A percentile compares a stretch with the other conserved stretches of the same genome.
Conservation (phyloP, 2,113 vertebrate species). For the Epinephelus fuscoguttatus region DNA sequence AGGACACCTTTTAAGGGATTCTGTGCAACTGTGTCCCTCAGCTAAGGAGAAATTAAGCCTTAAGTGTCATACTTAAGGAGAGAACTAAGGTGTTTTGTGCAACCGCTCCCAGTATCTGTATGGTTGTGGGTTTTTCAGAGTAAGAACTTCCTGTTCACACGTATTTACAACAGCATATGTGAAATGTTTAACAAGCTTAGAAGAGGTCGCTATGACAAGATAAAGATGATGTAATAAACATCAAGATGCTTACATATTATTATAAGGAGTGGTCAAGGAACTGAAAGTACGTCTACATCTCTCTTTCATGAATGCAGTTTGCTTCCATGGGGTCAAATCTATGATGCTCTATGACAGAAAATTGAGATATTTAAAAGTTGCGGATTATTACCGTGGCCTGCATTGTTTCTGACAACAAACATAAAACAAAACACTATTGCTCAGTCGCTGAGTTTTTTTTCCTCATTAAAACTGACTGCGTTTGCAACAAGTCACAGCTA, state of each 20-base stretch:
- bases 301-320: not conserved
- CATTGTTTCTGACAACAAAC: slow-evolving; percentile 20
- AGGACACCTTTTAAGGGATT: too few species aligned
- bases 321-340: not conserved
- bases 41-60: too few species aligned
- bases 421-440: slow-evolving; percentile 31
- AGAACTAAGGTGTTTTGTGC: too few species aligned
- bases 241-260: not conserved
- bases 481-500: slow-evolving; percentile 45
- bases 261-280: not conserved
- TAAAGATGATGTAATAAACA: not conserved
- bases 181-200: not conserved
- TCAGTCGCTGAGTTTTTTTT: not conserved
- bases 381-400: slow-evolving; percentile 22
- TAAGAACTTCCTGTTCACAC: not conserved
- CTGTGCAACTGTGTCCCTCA: too few species aligned
- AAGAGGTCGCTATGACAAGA: not conserved
- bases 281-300: not conserved
- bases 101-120: not conserved
- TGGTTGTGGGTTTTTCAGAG: not conserved
- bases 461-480: not conserved
- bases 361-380: slow-evolving; percentile 28
- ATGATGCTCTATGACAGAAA: not conserved
- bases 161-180: not conserved
- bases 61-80: too few species aligned